These are phyloP conservation scores for Aythya baeri DNA, from an alignment of 2,113 vertebrate genomes.

Conservation along the genomic window DNA sequence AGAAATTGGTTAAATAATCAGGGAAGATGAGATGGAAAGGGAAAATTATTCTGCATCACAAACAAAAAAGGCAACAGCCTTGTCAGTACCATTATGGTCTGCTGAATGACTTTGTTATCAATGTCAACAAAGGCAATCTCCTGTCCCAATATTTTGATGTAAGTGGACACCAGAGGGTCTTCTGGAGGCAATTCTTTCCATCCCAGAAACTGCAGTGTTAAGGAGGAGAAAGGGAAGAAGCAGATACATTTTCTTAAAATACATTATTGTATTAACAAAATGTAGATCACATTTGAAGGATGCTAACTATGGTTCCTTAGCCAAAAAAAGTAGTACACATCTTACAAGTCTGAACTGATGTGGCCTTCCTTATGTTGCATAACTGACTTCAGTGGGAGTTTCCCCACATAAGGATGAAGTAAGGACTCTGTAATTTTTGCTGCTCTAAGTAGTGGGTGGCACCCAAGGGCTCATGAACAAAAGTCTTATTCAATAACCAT, in stretches of 20 bases:
- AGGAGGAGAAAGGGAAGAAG: background rate
- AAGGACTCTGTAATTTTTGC: background rate
- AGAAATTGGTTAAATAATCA: background rate
- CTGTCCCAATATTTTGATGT: slow-evolving; percentile 82
- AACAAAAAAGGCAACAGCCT: background rate
- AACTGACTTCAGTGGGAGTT: background rate
- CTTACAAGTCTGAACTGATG: background rate
- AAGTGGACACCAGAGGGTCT: slow-evolving; percentile 72
- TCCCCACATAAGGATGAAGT: background rate
- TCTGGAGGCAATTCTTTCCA: slow-evolving; percentile 74
- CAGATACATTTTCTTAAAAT: background rate
- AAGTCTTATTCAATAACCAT: background rate
- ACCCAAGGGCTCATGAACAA: background rate
- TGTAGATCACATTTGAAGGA: background rate
- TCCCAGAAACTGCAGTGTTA: slow-evolving; percentile 72
- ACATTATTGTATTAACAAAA: background rate
- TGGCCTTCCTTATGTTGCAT: background rate
- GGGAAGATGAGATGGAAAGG: background rate
- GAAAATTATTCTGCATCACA: background rate
- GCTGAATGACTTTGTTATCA: slow-evolving; percentile 76
- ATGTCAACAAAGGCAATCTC: slow-evolving; percentile 79
- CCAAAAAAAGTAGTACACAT: background rate
- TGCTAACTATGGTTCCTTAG: background rate
- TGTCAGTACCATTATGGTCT: slow-evolving; percentile 73
- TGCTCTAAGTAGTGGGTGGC: background rate